phyloP scores from a whole-genome alignment of 2,797 vertebrate species.

The Sylvia borin region DNA sequence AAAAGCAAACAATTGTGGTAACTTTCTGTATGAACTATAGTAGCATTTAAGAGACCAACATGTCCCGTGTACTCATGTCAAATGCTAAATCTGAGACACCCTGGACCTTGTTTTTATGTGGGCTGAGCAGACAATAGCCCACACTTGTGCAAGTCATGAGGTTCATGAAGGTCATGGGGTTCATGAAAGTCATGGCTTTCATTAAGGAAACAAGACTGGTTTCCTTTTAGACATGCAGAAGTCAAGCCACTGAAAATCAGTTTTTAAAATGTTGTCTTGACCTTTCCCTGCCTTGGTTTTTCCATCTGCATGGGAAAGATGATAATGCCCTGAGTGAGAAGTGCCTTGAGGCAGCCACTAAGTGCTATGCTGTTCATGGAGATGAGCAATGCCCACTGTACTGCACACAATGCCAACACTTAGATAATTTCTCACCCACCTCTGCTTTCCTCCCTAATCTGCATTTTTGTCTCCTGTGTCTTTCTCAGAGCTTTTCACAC shows the following conservation, averaged over 20 bases:
- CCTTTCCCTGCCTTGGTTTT: background rate
- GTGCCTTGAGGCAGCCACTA: background rate
- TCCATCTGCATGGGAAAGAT: background rate
- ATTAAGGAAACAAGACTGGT: background rate
- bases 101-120: background rate
- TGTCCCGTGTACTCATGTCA: background rate
- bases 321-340: background rate
- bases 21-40: constrained; percentile 22
- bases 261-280: background rate
- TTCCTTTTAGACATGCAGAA: background rate
- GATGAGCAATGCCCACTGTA: background rate
- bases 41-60: background rate
- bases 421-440: constrained; percentile 21
- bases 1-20: background rate
- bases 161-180: background rate
- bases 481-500: constrained; percentile 11
- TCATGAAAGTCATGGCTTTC: background rate
- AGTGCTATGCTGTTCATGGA: background rate
- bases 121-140: background rate
- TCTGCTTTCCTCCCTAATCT: constrained; percentile 15
- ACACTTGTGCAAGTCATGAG: background rate
- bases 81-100: background rate
- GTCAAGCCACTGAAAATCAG: background rate
- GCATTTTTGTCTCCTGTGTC: background rate
- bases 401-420: background rate